These are phyloP conservation scores for Neopelma chrysocephalum DNA, from an alignment of 2,797 vertebrate genomes.

Conservation along the genomic window DNA sequence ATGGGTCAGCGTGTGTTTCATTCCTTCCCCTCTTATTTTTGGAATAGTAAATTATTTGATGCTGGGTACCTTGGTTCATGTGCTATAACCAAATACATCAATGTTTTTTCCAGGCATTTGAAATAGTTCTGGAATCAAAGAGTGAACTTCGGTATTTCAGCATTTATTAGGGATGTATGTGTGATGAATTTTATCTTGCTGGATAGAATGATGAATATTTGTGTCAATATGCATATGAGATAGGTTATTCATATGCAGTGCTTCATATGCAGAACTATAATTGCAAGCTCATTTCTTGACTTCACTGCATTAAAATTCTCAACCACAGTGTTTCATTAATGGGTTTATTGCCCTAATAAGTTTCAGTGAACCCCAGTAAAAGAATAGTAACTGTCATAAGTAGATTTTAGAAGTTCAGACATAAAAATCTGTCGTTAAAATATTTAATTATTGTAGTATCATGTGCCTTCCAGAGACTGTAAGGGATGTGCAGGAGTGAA, in stretches of 20 bases:
- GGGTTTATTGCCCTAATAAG: conserved; percentile 21
- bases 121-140: neutral
- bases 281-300: neutral
- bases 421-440: neutral
- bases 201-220: neutral
- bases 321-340: neutral
- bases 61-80: neutral
- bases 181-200: neutral
- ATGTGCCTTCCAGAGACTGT: neutral
- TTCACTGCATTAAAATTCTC: conserved; percentile 26
- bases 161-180: neutral
- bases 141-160: neutral
- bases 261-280: conserved; percentile 9
- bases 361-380: neutral
- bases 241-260: neutral
- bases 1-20: neutral
- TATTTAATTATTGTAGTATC: neutral
- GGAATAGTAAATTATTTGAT: neutral
- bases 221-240: neutral
- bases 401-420: neutral
- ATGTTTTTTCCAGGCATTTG: neutral
- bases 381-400: neutral
- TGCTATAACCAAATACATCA: neutral
- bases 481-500: neutral
- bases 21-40: neutral